Conservation (phyloP, 2,113 vertebrate species). For the Proteles cristata region DNA sequence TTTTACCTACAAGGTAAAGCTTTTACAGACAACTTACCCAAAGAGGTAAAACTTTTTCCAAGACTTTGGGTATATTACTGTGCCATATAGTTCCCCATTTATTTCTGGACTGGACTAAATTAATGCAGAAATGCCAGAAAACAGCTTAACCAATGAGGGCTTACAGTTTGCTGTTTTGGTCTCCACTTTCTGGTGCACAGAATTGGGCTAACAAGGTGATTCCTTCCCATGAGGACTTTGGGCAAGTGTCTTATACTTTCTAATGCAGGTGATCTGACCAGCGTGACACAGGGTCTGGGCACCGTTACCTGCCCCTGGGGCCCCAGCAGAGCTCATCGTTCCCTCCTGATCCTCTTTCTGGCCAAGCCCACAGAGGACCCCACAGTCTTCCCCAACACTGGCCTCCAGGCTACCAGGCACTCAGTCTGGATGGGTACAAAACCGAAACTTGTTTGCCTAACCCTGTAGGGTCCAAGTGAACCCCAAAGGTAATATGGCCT, state of each 20-base stretch:
- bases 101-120: not conserved
- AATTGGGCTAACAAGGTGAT: not conserved
- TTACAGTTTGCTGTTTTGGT: not conserved
- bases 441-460: not conserved
- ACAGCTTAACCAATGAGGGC: not conserved
- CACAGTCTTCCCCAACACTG: too few relatives aligned
- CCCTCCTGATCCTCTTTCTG: not conserved
- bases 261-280: accelerated
- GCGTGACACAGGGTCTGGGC: not conserved
- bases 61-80: not conserved
- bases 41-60: not conserved
- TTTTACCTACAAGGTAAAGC: not conserved
- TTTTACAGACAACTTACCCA: not conserved
- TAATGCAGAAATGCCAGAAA: not conserved
- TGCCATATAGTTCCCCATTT: not conserved
- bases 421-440: not conserved
- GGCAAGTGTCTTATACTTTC: not conserved
- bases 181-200: not conserved
- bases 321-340: not conserved
- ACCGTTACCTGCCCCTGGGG: not conserved
- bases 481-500: not conserved
- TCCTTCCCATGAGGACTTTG: not conserved
- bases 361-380: not conserved
- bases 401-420: not conserved
- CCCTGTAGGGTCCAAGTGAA: not conserved